Conservation (phyloP, 2,113 vertebrate genomes). For the Nicator chloris region DNA sequence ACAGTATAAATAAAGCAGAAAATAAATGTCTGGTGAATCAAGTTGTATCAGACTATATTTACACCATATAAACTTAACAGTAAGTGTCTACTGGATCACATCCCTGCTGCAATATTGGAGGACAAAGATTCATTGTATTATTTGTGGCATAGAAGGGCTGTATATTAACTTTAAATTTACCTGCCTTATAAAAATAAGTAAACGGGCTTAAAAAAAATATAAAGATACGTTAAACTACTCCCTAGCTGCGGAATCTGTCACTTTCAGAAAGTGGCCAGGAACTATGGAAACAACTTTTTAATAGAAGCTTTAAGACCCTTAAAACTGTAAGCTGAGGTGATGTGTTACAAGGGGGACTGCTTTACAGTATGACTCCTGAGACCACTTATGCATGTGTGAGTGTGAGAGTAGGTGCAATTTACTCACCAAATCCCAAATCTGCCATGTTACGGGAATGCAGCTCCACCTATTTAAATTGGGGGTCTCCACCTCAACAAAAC, state of each 20-base stretch:
- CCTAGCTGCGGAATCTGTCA: background rate
- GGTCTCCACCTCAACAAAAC: background rate
- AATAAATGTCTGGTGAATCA: background rate
- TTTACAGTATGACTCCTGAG: background rate
- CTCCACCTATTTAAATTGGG: background rate
- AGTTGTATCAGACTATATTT: background rate
- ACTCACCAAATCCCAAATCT: background rate
- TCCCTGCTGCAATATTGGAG: background rate
- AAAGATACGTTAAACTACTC: constrained; percentile 20
- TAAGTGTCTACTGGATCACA: background rate
- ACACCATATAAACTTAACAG: background rate
- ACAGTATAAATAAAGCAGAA: background rate
- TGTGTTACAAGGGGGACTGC: constrained; percentile 12
- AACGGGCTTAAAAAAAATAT: background rate
- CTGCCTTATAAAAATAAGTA: constrained; percentile 30
- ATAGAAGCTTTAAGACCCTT: constrained; percentile 17
- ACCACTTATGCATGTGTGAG: background rate
- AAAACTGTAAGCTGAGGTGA: background rate
- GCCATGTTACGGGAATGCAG: background rate
- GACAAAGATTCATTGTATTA: constrained; percentile 28
- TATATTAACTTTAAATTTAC: constrained; percentile 13
- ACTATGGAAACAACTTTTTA: constrained; percentile 6
- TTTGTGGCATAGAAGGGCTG: background rate
- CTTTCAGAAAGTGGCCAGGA: constrained; percentile 20
- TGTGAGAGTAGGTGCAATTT: constrained; percentile 7